Evolutionary conservation across 2,888 invertebrate genomes (phyloP), one percentile per base, ranked within the genome.

Genomic region (Melangyna quadrimaculata): DNA sequence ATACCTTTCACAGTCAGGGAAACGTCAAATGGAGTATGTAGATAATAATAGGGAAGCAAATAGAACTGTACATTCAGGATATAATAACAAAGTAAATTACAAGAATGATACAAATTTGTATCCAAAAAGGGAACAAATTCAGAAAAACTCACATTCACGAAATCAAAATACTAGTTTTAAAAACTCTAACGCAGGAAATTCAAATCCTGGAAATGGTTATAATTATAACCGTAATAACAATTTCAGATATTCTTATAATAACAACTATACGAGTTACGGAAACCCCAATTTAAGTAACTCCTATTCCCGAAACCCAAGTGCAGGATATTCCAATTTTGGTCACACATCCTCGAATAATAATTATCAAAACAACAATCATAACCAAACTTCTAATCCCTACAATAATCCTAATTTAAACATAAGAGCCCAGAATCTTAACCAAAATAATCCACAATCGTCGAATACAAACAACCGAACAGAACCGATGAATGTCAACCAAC

Each of bases 401-500:
- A n/a, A n/a, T n/a, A n/a, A n/a, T n/a, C n/a, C n/a, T n/a, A n/a
- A n/a, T n/a, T 7, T 24, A 24, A n/a, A 51, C 51, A 51, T 14
- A 24, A 51, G 51, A 51, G 24, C 24, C 22, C 51, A 22, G 24
- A 51, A 51, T 24, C 24, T 14, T 24, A 51, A 51, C 51, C 51
- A 51, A 51, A 51, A 51, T 24, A 24, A 22, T 24, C 51, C 19
- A 22, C 22, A 51, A 51, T 51, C 51, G 24, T 51, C 51, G 14
- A 51, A 24, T 24, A 51, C 24, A 10, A 51, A 51, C 22, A 51
- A 51, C 48, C 48, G 48, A 48, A 22, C 22, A 48, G 65, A 65
- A 48, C 29, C 45, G 29, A 65, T 45, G 29, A 14, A 67, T 51
- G 45, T 45, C 35, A 51, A 67, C 51, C 45, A 67, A 32, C 67